Percentiles rank a stretch among this genome's conserved stretches.
Conservation (phyloP, 2,888 invertebrate genomes). For the Agrotis segetum region DNA sequence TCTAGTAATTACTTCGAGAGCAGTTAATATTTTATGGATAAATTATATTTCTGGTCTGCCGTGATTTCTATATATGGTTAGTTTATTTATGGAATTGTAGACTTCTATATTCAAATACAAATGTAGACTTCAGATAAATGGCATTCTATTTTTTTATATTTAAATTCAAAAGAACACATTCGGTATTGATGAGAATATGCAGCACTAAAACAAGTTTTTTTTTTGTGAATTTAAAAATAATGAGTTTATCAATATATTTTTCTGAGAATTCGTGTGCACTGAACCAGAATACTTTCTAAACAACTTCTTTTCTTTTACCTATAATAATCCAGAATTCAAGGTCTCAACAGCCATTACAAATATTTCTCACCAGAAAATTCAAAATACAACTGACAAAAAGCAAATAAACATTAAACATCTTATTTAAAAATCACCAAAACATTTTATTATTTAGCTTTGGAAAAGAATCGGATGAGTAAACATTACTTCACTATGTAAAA, state of each 20-base stretch:
- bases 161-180: background rate
- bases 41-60: background rate
- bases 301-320: slow-evolving; percentile 10
- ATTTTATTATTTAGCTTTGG: slow-evolving; percentile 20
- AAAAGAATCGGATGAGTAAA: slow-evolving; percentile 23
- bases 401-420: slow-evolving; percentile 28
- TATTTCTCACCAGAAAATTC: background rate
- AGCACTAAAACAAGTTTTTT: too few species aligned
- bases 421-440: slow-evolving; percentile 30
- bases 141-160: background rate
- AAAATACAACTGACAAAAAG: slow-evolving; percentile 22
- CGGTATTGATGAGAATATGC: too few species aligned
- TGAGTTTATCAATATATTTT: background rate
- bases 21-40: slow-evolving; percentile 13
- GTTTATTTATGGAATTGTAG: slow-evolving; percentile 2
- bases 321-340: background rate
- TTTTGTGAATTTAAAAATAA: background rate
- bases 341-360: slow-evolving; percentile 6
- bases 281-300: slow-evolving; percentile 15
- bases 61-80: background rate
- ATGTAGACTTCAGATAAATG: background rate
- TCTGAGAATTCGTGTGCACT: slow-evolving; percentile 1
- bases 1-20: slow-evolving; percentile 3
- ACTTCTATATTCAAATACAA: background rate
- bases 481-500: slow-evolving; percentile 33